These are phyloP conservation scores for Spea bombifrons DNA, from an alignment of 2,113 vertebrate species.

Conservation along the genomic window DNA sequence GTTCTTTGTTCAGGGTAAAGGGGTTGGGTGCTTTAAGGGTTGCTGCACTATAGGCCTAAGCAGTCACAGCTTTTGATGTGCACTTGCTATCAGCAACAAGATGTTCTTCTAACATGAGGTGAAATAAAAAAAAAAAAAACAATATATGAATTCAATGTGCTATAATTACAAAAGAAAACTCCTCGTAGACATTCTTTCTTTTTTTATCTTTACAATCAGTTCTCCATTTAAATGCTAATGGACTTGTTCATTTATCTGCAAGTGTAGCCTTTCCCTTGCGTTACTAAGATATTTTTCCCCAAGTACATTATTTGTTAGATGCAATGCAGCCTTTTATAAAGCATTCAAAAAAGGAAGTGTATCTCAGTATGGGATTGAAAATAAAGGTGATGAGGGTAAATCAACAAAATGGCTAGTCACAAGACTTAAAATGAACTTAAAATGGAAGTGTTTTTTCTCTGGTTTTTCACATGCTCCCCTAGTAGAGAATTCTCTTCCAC, in stretches of 20 bases:
- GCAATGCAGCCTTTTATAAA: slow-evolving; percentile 9
- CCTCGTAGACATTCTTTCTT: slow-evolving; percentile 20
- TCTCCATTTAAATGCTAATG: slow-evolving; percentile 35
- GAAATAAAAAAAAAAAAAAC: slow-evolving; percentile 8
- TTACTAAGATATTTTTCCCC: neutral
- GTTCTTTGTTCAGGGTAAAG: too few species aligned
- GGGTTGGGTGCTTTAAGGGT: too few species aligned
- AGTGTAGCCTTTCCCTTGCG: neutral
- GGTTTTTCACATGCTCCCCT: neutral
- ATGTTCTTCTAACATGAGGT: slow-evolving; percentile 9
- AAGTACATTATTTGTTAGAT: slow-evolving; percentile 7
- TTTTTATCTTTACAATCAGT: slow-evolving; percentile 21
- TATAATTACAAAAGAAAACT: slow-evolving; percentile 16
- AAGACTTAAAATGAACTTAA: slow-evolving; percentile 3
- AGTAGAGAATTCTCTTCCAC: neutral
- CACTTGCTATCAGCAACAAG: neutral
- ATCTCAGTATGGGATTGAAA: slow-evolving; percentile 10
- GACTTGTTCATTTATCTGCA: slow-evolving; percentile 14
- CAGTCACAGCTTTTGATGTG: neutral
- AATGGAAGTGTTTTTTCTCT: slow-evolving; percentile 6
- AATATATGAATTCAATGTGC: slow-evolving; percentile 7
- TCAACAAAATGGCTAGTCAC: slow-evolving; percentile 8
- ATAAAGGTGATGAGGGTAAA: slow-evolving; percentile 19
- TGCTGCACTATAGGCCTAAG: too few species aligned
- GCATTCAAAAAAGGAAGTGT: slow-evolving; percentile 7